Evolutionary conservation across 2,888 invertebrate genomes (phyloP).

Genomic region (Eupithecia centaureata): DNA sequence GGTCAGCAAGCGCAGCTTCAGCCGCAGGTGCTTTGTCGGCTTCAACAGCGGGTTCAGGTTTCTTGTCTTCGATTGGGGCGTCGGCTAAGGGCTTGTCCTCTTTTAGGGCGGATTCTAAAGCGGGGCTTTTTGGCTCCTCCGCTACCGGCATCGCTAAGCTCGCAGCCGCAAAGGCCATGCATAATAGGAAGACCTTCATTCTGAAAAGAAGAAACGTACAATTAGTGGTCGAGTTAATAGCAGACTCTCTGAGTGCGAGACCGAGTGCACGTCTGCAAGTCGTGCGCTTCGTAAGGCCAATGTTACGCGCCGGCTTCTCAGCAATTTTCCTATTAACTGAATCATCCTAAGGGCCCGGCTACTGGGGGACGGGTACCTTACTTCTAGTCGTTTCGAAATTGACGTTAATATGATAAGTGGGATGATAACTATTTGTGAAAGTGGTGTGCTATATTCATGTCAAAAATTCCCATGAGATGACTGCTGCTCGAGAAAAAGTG

Average conservation of each 20-base stretch:
- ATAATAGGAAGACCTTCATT: constrained; percentile 87
- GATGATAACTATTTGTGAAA: constrained; percentile 76
- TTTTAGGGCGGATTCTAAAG: constrained; percentile 45
- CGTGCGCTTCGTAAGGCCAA: constrained; percentile 80
- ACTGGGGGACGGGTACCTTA: constrained; percentile 62
- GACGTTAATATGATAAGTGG: constrained; percentile 67
- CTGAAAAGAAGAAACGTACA: constrained; percentile 73
- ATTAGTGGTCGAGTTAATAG: constrained; percentile 67
- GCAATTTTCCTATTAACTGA: constrained; percentile 80
- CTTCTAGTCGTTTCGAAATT: constrained; percentile 66
- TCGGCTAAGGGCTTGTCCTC: constrained; percentile 55
- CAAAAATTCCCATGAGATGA: constrained; percentile 43
- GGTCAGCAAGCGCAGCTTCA: constrained; percentile 45
- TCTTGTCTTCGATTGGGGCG: constrained; percentile 52
- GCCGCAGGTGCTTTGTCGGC: constrained; percentile 45
- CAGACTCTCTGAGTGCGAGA: constrained; percentile 53
- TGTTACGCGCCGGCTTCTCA: constrained; percentile 75
- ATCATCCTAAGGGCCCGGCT: constrained; percentile 71
- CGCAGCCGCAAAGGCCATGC: constrained; percentile 83
- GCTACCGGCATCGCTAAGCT: constrained; percentile 86
- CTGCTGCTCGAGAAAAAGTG: not conserved
- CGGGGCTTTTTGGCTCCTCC: constrained; percentile 64
- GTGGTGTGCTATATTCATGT: constrained; percentile 57
- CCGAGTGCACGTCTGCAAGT: constrained; percentile 65
- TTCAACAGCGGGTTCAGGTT: constrained; percentile 51